phyloP scores from a whole-genome alignment of 53 echinoderm and acorn worm species.

The Holothuria leucospilota region DNA sequence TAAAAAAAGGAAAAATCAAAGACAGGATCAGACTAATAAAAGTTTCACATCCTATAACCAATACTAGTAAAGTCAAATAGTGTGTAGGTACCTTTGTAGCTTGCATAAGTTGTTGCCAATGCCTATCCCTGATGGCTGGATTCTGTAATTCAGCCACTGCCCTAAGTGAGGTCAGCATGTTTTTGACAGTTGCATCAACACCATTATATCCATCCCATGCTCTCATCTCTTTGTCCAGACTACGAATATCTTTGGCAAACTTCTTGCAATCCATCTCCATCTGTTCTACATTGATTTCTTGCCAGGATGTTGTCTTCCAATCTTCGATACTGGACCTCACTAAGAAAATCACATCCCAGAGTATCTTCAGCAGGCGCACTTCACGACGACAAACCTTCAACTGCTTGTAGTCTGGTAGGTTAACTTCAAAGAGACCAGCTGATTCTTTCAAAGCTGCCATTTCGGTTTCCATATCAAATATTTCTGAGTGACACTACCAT shows the following conservation, averaged over 20 bases:
- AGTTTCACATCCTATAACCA: no score
- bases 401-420: conserved; percentile 95
- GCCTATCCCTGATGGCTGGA: conserved; percentile 94
- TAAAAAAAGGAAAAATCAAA: no score
- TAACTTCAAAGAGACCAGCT: conserved; percentile 96
- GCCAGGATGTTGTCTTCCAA: conserved; percentile 98
- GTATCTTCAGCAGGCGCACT: conserved; percentile 85
- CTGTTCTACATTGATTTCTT: conserved; percentile 98
- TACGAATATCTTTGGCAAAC: conserved; percentile 97
- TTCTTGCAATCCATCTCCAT: conserved; percentile 99
- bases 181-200: conserved; percentile 93
- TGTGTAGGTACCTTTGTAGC: conserved; percentile 82
- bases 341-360: conserved; percentile 95
- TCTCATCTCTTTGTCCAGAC: conserved; percentile 97
- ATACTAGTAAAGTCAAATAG: no score
- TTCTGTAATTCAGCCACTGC: conserved; percentile 98
- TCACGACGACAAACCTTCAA: conserved; percentile 91
- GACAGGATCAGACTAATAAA: no score
- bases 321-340: conserved; percentile 88
- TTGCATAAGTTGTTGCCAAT: conserved; percentile 99
- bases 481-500: conserved; percentile 79
- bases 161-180: conserved; percentile 97
- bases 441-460: conserved; percentile 90
- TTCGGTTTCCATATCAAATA: conserved; percentile 80
- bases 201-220: conserved; percentile 97